Evolutionary conservation across 2,797 vertebrate genomes (phyloP).

Genomic region (Poeciliopsis gracilis): DNA sequence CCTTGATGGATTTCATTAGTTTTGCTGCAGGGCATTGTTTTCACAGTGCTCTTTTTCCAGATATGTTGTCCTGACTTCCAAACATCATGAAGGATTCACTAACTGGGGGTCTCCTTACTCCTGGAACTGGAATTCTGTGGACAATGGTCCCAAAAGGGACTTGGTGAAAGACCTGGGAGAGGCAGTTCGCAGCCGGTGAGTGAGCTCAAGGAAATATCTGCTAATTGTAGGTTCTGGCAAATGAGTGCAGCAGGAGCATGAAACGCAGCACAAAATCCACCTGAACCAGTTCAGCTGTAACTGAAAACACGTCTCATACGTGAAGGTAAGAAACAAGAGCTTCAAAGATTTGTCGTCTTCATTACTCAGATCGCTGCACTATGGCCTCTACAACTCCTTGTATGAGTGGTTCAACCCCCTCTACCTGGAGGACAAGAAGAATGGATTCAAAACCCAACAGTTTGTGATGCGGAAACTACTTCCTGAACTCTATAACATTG

Average conservation of each 20-base stretch:
- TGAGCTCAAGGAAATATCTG: neutral
- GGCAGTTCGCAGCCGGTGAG: slow-evolving; percentile 87
- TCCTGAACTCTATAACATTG: slow-evolving; percentile 91
- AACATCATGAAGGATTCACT: slow-evolving; percentile 97
- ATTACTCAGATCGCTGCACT: slow-evolving; percentile 84
- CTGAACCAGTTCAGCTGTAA: neutral
- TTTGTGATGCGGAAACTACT: slow-evolving; percentile 86
- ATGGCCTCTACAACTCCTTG: slow-evolving; percentile 92
- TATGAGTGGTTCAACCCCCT: slow-evolving; percentile 95
- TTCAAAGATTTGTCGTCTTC: neutral
- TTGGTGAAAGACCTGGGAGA: slow-evolving; percentile 89
- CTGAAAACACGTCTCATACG: neutral
- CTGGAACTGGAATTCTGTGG: slow-evolving; percentile 97
- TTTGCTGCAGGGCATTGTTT: neutral
- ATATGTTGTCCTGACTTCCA: slow-evolving; percentile 93
- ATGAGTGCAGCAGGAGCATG: neutral
- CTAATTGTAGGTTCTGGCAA: neutral
- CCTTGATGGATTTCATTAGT: neutral
- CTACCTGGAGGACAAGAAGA: slow-evolving; percentile 88
- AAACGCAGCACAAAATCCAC: neutral
- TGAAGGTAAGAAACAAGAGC: neutral
- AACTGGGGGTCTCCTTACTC: slow-evolving; percentile 90
- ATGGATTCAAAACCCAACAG: slow-evolving; percentile 86
- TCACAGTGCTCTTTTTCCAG: slow-evolving; percentile 63
- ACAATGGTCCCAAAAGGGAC: slow-evolving; percentile 89